Evolutionary conservation across 2,113 vertebrate species (phyloP), one percentile per base, ranked within the genome.

Genomic region (Microcebus ravelobensis): DNA sequence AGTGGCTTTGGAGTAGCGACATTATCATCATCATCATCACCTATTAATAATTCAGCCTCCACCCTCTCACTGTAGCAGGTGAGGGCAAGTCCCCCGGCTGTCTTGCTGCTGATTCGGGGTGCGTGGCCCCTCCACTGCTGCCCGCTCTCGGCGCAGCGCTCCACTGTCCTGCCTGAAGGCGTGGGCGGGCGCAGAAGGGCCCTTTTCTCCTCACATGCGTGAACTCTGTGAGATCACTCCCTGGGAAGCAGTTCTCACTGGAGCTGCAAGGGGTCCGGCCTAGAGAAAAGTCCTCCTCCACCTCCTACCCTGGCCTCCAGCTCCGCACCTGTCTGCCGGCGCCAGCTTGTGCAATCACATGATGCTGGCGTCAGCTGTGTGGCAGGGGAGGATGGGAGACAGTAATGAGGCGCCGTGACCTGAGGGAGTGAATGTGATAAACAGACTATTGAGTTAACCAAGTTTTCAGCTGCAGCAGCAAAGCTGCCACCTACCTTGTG

Each of bases 381-480:
- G 59, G 98, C 93, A 39, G 0, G 85, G 88, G 71, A 95, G 97
- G 94, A 92, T 48, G 90, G 97, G 94, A 48, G 95, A 92, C 98
- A 98, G 98, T 96, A 98, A 98, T 98, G 96, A 86, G 95, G 95
- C 84, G 81, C 2, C 17, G 90, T 48, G 89, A 18, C 91, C 97
- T 97, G 55, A 0, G 65, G 96, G 98, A 98, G 97, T 98, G 98
- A 98, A 97, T 87, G 97, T 98, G 98, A 99, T 99, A 98, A 99
- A 99, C 98, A 98, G 98, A 98, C 98, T 98, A 98, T 99, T 99
- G 99, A 98, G 98, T 98, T 98, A 98, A 98, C 98, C 98, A 98
- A 98, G 98, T 98, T 99, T 98, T 98, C 98, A 79, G 98, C 98
- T 98, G 98, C 98, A 80, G 97, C 97, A 79, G 96, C 96, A 98